phyloP scores from a whole-genome alignment of 2,888 invertebrate species.

The Drosophila picticornis region DNA sequence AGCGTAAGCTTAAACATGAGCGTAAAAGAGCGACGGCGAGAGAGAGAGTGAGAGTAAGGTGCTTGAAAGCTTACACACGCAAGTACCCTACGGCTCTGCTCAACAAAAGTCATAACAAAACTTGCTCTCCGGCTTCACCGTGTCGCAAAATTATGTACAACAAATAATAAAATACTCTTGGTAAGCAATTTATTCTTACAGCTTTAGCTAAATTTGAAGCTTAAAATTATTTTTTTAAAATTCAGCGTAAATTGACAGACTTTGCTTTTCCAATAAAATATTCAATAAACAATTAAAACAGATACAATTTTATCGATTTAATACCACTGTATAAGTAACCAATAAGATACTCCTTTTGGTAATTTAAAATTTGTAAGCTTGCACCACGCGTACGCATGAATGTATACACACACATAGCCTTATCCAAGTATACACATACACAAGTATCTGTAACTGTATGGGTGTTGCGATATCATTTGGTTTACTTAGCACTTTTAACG shows the following conservation, averaged over 20 bases:
- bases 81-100: slow-evolving; percentile 4
- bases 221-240: not conserved
- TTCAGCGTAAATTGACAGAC: not conserved
- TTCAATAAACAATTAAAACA: not conserved
- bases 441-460: slow-evolving; percentile 20
- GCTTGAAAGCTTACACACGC: slow-evolving; percentile 26
- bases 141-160: slow-evolving; percentile 8
- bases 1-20: slow-evolving; percentile 7
- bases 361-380: slow-evolving; percentile 53
- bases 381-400: slow-evolving; percentile 20
- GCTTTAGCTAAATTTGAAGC: not conserved
- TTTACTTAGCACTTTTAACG: slow-evolving; percentile 67
- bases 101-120: slow-evolving; percentile 20
- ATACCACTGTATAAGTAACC: slow-evolving; percentile 8
- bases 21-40: slow-evolving; percentile 1
- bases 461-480: slow-evolving; percentile 42
- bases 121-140: slow-evolving; percentile 35
- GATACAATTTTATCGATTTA: not conserved
- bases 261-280: not conserved
- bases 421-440: not conserved
- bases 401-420: slow-evolving; percentile 3
- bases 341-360: slow-evolving; percentile 24
- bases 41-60: slow-evolving; percentile 1
- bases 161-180: not conserved
- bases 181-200: not conserved